Evolutionary conservation across 2,888 invertebrate species (phyloP).

Genomic region (Lottia scabra): DNA sequence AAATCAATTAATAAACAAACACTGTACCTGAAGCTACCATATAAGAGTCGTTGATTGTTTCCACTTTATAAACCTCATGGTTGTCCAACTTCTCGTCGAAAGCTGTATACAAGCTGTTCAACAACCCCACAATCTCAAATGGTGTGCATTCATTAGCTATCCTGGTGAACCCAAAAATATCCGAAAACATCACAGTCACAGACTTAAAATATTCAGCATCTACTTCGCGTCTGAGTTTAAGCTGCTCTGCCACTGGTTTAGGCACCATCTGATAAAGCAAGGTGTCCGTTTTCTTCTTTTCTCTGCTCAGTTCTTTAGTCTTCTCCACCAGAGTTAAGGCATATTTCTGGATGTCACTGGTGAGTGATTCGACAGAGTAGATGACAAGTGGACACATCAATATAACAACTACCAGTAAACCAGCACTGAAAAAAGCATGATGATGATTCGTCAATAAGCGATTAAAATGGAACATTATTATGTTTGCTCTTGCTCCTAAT

Average conservation of each 20-base stretch:
- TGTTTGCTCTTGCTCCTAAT: no score
- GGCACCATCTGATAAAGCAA: constrained; percentile 58
- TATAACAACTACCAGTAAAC: constrained; percentile 52
- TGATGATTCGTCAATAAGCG: no score
- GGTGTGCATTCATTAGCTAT: constrained; percentile 30
- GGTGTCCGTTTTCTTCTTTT: constrained; percentile 48
- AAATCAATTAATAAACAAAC: neutral
- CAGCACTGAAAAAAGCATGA: constrained; percentile 74
- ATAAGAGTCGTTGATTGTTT: constrained; percentile 47
- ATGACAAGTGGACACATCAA: constrained; percentile 57
- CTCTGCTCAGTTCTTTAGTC: constrained; percentile 46
- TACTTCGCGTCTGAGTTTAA: constrained; percentile 45
- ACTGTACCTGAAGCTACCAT: constrained; percentile 47
- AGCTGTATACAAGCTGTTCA: constrained; percentile 37
- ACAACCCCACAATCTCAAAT: constrained; percentile 35
- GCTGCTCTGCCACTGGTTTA: constrained; percentile 46
- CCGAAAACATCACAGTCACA: constrained; percentile 43
- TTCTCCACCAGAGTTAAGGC: constrained; percentile 54
- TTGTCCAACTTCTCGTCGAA: constrained; percentile 38
- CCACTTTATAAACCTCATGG: constrained; percentile 43
- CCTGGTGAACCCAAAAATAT: constrained; percentile 41
- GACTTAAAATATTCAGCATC: constrained; percentile 48
- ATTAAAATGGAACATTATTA: no score
- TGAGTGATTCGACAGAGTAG: constrained; percentile 47
- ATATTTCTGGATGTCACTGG: constrained; percentile 56